Conservation (phyloP, 2,113 vertebrate genomes). For the Bothrops jararaca region DNA sequence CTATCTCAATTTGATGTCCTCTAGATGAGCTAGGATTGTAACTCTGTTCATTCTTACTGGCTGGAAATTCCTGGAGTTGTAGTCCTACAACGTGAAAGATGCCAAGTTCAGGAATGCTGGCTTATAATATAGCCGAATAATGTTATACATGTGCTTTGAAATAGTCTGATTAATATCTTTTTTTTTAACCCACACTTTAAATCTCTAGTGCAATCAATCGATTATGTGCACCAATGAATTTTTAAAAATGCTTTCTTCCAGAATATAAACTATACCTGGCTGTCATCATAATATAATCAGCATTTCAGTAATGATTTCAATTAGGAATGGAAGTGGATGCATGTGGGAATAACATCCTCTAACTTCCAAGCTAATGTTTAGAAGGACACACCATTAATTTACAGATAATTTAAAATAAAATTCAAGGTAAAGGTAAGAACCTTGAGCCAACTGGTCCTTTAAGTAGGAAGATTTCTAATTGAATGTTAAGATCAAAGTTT, state of each 20-base stretch:
- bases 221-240: conserved; percentile 15
- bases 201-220: neutral
- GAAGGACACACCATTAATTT: conserved; percentile 50
- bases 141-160: neutral
- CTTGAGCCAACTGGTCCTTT: conserved; percentile 68
- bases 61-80: neutral
- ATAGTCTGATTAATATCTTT: neutral
- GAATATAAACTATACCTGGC: conserved; percentile 38
- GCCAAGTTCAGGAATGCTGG: neutral
- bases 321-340: conserved; percentile 28
- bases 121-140: neutral
- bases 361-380: conserved; percentile 55
- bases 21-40: neutral
- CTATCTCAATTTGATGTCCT: neutral
- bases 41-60: neutral
- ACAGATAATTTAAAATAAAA: conserved; percentile 56
- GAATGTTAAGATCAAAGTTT: conserved; percentile 83
- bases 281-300: conserved; percentile 41
- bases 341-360: conserved; percentile 26
- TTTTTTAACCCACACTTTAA: conserved; percentile 6
- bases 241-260: neutral
- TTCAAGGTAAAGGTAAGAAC: conserved; percentile 55
- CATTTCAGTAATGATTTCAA: neutral
- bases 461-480: conserved; percentile 73
- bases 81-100: neutral